A percentile compares a stretch with the other conserved stretches of the same genome.
Conservation (phyloP, 2,888 invertebrate genomes). For the Biston stratarius region DNA sequence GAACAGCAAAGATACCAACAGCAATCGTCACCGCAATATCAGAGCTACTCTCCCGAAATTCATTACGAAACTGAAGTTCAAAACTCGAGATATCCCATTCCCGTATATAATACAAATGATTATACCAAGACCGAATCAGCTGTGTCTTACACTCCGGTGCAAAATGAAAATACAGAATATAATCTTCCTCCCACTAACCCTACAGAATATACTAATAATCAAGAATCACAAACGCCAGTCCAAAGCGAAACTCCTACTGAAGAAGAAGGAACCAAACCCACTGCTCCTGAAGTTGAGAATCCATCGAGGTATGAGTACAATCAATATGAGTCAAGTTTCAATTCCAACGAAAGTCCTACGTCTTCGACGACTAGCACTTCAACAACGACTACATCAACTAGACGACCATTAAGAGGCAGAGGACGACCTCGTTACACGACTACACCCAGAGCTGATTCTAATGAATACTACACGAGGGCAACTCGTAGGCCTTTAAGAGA, state of each 20-base stretch:
- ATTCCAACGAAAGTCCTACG: conserved; percentile 55
- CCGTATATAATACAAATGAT: conserved; percentile 64
- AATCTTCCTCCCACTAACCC: conserved; percentile 36
- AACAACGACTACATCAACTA: conserved; percentile 69
- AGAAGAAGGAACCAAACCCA: conserved; percentile 51
- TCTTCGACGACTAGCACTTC: conserved; percentile 62
- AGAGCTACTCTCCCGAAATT: conserved; percentile 76
- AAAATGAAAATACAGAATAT: conserved; percentile 40
- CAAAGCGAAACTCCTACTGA: conserved; percentile 56
- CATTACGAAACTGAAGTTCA: conserved; percentile 71
- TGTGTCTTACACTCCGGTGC: conserved; percentile 47
- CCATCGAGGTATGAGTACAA: conserved; percentile 62
- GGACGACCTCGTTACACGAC: conserved; percentile 78
- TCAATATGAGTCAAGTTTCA: conserved; percentile 60
- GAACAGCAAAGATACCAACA: conserved; percentile 60
- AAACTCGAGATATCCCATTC: conserved; percentile 64
- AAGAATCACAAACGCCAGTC: conserved; percentile 56
- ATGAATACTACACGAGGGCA: conserved; percentile 72
- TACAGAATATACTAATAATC: conserved; percentile 55
- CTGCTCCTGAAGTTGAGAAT: conserved; percentile 54
- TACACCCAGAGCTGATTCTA: conserved; percentile 71
- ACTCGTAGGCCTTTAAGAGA: conserved; percentile 85
- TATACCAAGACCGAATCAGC: conserved; percentile 62
- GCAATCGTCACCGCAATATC: conserved; percentile 68
- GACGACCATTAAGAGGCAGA: conserved; percentile 62